Percentiles rank a stretch among this genome's conserved stretches.
These are phyloP conservation scores for Acanthopagrus latus DNA, from an alignment of 2,797 vertebrate genomes.

Conservation along the genomic window DNA sequence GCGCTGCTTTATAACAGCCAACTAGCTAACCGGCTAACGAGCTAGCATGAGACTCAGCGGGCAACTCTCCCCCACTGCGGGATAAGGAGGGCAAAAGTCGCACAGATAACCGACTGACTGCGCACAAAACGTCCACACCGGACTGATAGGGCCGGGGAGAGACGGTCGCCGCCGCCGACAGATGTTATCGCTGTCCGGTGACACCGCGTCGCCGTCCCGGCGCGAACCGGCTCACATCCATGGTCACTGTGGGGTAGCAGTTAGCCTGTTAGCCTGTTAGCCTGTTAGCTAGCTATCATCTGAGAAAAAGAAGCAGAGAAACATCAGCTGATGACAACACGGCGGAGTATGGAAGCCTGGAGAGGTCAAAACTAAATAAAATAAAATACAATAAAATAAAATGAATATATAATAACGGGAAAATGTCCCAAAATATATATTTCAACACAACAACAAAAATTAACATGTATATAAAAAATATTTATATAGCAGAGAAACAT, in stretches of 20 bases:
- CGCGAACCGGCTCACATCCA: constrained; percentile 19
- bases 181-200: constrained; percentile 18
- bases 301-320: neutral
- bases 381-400: no score
- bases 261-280: constrained; percentile 43
- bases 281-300: constrained; percentile 5
- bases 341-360: constrained; percentile 16
- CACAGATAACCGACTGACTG: constrained; percentile 4
- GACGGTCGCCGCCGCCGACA: neutral
- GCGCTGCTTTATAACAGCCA: constrained; percentile 11
- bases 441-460: no score
- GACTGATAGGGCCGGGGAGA: no score
- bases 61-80: neutral
- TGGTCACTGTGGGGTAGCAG: neutral
- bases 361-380: neutral
- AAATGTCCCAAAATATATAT: no score
- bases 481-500: no score
- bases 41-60: constrained; percentile 2
- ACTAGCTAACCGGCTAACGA: constrained; percentile 17
- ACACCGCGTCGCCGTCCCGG: constrained; percentile 12
- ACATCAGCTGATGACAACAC: constrained; percentile 56
- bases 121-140: no score
- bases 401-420: no score
- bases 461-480: no score
- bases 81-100: constrained; percentile 48